Base-by-base conservation (phyloP, 2,113 vertebrate genomes). In the Eublepharis macularius region DNA sequence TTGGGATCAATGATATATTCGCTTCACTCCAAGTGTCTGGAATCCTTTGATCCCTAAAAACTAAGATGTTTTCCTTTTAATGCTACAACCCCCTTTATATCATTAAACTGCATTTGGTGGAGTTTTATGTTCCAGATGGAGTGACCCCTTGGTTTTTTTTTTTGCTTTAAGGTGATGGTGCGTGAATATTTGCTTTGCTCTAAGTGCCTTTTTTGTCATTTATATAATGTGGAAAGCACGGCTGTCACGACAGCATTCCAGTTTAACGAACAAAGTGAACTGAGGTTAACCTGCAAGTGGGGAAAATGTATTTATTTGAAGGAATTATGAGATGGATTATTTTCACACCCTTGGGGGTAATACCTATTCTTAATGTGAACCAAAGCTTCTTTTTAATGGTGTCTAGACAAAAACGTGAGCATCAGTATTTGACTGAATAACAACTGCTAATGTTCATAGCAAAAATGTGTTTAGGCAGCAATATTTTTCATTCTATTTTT, bases 41-140 rank as follows among this genome's bases (percentile, higher is more conserved):
- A n/a, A n/a, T n/a, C n/a, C n/a, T n/a, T n/a, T n/a, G n/a, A n/a
- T n/a, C n/a, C n/a, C n/a, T n/a, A n/a, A n/a, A n/a, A n/a, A n/a
- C n/a, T 83, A 84, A 91, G 90, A 91, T 76, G n/a, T 12, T 11
- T 89, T 66, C 2, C 21, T 74, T 43, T 21, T 88, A 70, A 70
- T 77, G 81, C 78, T 66, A 1, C 34, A 76, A 57, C 51, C 45
- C 10, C 47, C 1, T 4, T 17, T 34, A 66, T 0, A 83, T 45
- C 65, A 51, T 4, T 45, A 76, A 36, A 13, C 76, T 32, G 74
- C 13, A 91, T 76, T 68, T 86, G 34, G 2, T 54, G 81, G 65
- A 84, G 3, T 83, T 86, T 85, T 84, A 13, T 34, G 47, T 4
- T 1, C 4, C 82, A n/a, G 7, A 34, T 76, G 60, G 45, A 29